A percentile compares a stretch with the other conserved stretches of the same genome.
Conservation (phyloP, 2,888 invertebrate species). For the Andricus curvator region DNA sequence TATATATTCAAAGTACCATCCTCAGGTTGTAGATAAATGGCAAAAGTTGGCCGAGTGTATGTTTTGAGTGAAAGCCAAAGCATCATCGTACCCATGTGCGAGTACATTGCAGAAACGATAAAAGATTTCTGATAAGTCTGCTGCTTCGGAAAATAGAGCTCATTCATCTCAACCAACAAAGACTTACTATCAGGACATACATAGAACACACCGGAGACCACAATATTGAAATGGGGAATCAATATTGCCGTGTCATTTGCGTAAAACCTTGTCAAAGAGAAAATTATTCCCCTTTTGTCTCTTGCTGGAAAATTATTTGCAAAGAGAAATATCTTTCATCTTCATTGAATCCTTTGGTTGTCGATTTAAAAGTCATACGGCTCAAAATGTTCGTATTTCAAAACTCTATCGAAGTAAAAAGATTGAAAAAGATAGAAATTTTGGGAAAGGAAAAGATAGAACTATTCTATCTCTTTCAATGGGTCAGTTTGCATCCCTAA, state of each 20-base stretch:
- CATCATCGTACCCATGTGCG: not conserved
- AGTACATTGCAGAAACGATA: not conserved
- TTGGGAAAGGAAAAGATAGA: no score
- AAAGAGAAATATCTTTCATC: not conserved
- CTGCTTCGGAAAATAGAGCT: constrained; percentile 22
- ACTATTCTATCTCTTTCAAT: no score
- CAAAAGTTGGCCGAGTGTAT: not conserved
- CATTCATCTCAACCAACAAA: constrained; percentile 35
- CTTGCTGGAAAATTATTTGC: not conserved
- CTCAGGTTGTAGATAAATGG: not conserved
- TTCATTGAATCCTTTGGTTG: not conserved
- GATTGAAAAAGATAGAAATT: no score
- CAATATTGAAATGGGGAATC: constrained; percentile 18
- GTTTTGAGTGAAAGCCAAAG: constrained; percentile 27
- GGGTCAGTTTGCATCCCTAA: no score
- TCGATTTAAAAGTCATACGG: no score
- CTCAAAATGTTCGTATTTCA: no score
- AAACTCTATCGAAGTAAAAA: no score
- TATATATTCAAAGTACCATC: not conserved
- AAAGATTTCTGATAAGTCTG: constrained; percentile 23
- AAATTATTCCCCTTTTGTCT: constrained; percentile 14
- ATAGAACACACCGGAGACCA: constrained; percentile 3
- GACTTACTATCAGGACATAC: not conserved
- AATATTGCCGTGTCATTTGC: constrained; percentile 14
- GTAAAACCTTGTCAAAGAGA: constrained; percentile 7